Base-by-base conservation (phyloP, 2,113 vertebrate species). In the Pogona vitticeps region DNA sequence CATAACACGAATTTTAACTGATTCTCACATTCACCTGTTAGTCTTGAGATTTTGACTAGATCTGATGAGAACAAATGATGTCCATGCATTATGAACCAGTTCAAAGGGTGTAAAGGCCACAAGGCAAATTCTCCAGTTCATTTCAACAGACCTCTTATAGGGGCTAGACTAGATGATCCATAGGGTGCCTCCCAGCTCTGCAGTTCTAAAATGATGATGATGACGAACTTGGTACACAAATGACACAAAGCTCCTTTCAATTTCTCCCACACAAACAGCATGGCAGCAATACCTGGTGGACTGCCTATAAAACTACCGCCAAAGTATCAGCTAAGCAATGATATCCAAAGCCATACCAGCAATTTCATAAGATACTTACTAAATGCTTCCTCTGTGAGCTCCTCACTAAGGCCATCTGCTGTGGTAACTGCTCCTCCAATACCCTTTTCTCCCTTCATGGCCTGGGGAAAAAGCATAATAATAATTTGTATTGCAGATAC, bases 391-490 rank as follows among this genome's bases (percentile, higher is more conserved):
- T 99, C 99, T 75, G 98, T 97, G 56, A 99, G 98, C 42, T 99
- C 99, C 76, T 99, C 99, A 14, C 98, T 97, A 40, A 99, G 96
- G 40, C 98, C 96, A 0, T 99, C 99, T 59, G 94, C 95, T 72
- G 97, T 94, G 1, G 97, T 89, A 86, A 98, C 98, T 3, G 97
- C 94, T 21, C 97, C 94, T 2, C 96, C 97, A 56, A 99, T 98
- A n/a, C 98, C 98, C 83, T 99, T 99, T 95, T 99, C 99, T 70
- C 99, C 99, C 93, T 99, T 99, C 98, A 99, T 99, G 61, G 98
- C 98, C 99, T 99, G 86, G 0, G 88, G 89, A 82, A 91, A 70
- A 46, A 38, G 9, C 2, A 40, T 82, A 26, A 75, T 56, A 81
- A 13, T n/a, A 21, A 33, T 21, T 86, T 52, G 1, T 17, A 3